phyloP scores from a whole-genome alignment of 2,113 vertebrate genomes.

The Saimiri boliviensis region DNA sequence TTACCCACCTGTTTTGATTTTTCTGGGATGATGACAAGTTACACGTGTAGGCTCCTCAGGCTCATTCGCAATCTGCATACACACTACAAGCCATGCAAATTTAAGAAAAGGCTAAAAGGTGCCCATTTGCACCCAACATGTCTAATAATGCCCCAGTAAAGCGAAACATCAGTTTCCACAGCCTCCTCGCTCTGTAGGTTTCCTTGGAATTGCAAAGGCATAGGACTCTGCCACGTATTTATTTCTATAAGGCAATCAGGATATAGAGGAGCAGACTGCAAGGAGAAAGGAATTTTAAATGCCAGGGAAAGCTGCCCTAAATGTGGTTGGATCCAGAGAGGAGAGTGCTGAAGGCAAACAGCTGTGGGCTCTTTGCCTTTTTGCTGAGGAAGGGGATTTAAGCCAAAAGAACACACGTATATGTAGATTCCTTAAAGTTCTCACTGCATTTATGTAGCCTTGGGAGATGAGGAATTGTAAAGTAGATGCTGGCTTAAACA shows the following conservation, averaged over 20 bases:
- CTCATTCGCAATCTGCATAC: neutral
- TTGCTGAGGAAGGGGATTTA: neutral
- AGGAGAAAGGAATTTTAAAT: neutral
- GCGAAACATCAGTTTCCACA: neutral
- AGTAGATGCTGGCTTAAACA: constrained; percentile 4
- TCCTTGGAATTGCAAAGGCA: neutral
- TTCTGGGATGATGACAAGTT: neutral
- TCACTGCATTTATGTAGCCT: neutral
- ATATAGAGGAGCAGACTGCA: neutral
- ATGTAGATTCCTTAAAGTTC: constrained; percentile 5
- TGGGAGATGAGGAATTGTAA: neutral
- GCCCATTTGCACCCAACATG: neutral
- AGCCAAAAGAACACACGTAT: constrained; percentile 1
- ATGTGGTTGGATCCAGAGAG: neutral
- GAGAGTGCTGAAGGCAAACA: neutral
- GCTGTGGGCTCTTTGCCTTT: neutral
- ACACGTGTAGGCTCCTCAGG: neutral
- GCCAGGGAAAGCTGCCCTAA: neutral
- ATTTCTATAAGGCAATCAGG: neutral
- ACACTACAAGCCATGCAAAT: neutral
- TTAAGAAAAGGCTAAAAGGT: neutral
- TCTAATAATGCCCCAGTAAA: neutral
- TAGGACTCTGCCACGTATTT: neutral
- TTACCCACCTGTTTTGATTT: neutral
- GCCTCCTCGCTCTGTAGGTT: neutral